Evolutionary conservation across 2,113 vertebrate species (phyloP), one percentile per base, ranked within the genome.

Genomic region (Gasterosteus nipponicus): DNA sequence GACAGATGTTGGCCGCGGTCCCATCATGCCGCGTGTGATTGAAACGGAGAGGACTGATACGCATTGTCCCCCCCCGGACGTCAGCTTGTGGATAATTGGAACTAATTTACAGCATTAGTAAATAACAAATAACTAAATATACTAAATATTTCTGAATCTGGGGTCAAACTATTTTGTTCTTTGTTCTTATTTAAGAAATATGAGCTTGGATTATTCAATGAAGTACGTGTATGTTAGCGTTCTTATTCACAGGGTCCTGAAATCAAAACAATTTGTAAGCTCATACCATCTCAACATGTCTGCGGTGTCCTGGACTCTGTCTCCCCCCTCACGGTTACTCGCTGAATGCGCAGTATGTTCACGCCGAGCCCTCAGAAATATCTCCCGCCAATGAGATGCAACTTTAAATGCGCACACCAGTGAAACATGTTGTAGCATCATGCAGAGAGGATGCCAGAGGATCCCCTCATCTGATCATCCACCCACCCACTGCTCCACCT

Each of bases 1-100:
- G 85, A 90, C 93, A 94, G 92, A 93, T 94, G 93, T 92, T 92
- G 92, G 91, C 89, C 39, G n/a, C 1, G 57, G 39, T 86, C 91
- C 88, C 84, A 86, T 88, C 78, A 73, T 78, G 81, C 86, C 75
- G 41, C 41, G 51, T 83, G 84, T 78, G 80, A 74, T 73, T 74
- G 53, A 76, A 74, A 75, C 33, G 16, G 35, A 35, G 73, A 59
- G 47, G 7, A 38, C 68, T 78, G 87, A 89, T 86, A 83, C 54
- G 58, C 75, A 63, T 77, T 26, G 22, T 85, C 71, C 72, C 58
- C 73, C 49, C 69, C 68, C 82, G 64, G 67, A 80, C 73, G 68
- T 70, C 44, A 57, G 41, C 60, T 38, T 44, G 31, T 44, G 41
- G 26, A 73, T 73, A n/a, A 70, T 44, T 81, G 53, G 58, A n/a